These are phyloP conservation scores for Hirtodrosophila cameraria DNA, from an alignment of 2,888 invertebrate species.

Conservation along the genomic window DNA sequence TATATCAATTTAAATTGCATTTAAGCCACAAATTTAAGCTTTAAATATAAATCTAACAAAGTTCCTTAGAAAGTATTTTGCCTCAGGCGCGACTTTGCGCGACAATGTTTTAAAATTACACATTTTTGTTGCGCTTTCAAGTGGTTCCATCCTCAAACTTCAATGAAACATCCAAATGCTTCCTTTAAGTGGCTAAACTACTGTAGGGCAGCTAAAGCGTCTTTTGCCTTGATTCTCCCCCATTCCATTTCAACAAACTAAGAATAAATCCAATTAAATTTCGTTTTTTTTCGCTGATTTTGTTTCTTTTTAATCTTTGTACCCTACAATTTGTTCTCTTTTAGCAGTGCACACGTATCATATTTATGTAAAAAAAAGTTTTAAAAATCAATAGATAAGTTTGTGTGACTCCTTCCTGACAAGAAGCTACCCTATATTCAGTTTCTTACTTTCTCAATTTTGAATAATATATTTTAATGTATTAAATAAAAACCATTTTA, in stretches of 20 bases:
- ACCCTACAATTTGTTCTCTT: constrained; percentile 1
- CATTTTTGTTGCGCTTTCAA: constrained; percentile 27
- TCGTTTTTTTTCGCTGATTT: constrained; percentile 11
- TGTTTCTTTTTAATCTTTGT: constrained; percentile 1
- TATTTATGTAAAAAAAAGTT: too few relatives aligned
- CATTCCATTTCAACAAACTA: constrained; percentile 2
- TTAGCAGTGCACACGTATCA: too few relatives aligned
- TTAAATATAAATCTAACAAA: too few relatives aligned
- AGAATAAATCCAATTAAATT: constrained; percentile 48
- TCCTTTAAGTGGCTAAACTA: constrained; percentile 28
- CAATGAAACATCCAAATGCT: constrained; percentile 16
- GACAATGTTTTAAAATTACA: constrained; percentile 23
- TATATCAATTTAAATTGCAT: neutral
- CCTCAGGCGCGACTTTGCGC: constrained; percentile 16
- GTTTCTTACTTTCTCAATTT: too few relatives aligned
- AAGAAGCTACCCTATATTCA: too few relatives aligned
- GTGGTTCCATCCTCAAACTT: constrained; percentile 8
- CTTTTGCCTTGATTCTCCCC: constrained; percentile 3
- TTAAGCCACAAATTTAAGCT: neutral
- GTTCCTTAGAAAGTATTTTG: neutral
- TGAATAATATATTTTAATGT: too few relatives aligned
- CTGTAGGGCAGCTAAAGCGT: constrained; percentile 19
- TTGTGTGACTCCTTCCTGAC: too few relatives aligned
- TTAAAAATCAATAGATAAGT: too few relatives aligned
- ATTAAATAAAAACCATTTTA: too few relatives aligned